phyloP scores from a whole-genome alignment of 2,113 vertebrate species.

The Paradoxurus hermaphroditus region DNA sequence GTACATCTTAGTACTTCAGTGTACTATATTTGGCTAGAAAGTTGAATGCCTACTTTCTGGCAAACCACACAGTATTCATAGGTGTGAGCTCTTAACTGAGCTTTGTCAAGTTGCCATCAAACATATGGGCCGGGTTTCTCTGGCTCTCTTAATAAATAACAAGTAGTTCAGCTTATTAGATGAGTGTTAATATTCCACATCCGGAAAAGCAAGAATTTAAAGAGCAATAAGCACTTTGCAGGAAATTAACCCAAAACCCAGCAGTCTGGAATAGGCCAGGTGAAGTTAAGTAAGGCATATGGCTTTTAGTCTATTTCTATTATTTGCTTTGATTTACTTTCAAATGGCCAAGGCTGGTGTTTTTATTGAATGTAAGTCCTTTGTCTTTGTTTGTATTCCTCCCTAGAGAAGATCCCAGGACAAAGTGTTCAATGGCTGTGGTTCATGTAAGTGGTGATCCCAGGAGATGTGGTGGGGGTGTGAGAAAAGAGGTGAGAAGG shows the following conservation, averaged over 20 bases:
- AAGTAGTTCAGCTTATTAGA: slow-evolving; percentile 59
- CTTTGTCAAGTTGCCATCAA: slow-evolving; percentile 52
- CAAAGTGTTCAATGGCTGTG: not conserved
- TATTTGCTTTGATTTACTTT: not conserved
- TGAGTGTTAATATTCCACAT: slow-evolving; percentile 66
- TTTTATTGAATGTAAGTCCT: not conserved
- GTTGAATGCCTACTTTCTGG: slow-evolving; percentile 35
- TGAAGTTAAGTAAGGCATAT: not conserved
- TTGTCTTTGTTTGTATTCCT: not conserved
- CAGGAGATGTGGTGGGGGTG: fast-evolving
- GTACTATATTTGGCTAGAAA: slow-evolving; percentile 51
- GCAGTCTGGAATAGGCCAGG: not conserved
- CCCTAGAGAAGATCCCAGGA: not conserved
- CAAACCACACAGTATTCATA: slow-evolving; percentile 53
- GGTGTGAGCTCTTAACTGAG: slow-evolving; percentile 31
- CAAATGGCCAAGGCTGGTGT: not conserved
- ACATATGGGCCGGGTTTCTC: slow-evolving; percentile 12
- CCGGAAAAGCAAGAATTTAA: slow-evolving; percentile 59
- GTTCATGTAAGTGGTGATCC: not conserved
- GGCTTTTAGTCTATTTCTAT: not conserved
- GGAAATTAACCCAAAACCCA: not conserved
- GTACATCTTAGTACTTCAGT: slow-evolving; percentile 43
- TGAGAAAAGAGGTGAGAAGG: not conserved
- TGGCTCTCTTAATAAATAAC: slow-evolving; percentile 54
- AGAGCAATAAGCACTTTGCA: slow-evolving; percentile 35